Evolutionary conservation across 2,113 vertebrate species (phyloP), one percentile per base, ranked within the genome.

Genomic region (Rhabdomys dilectus): DNA sequence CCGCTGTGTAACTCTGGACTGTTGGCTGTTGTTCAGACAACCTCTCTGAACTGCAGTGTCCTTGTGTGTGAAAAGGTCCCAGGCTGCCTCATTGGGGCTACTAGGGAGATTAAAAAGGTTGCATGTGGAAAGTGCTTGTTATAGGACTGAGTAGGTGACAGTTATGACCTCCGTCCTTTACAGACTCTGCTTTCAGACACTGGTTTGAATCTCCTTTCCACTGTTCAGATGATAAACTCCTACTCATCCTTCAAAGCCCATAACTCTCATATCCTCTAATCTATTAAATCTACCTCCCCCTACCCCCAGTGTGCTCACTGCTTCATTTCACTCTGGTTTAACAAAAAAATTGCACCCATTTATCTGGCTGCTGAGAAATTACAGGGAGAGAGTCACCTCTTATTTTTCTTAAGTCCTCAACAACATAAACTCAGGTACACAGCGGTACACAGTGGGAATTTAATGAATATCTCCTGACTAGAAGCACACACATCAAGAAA

Each of bases 271-370:
- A 72, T 90, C 34, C 62, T 91, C 62, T 84, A 19, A 77, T n/a
- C 48, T 36, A 77, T 26, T 29, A 29, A 68, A 68, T 15, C 84
- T 22, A 81, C 34, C 88, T 39, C 56, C 13, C 24, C 9, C 22
- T 5, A 17, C 22, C n/a, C 19, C 34, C 0, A 80, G 16, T 66
- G 12, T 13, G 62, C 64, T 66, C 31, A 36, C 66, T 11, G 51
- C 5, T 91, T 80, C n/a, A 85, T 72, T 75, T 94, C 87, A 84
- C 51, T 75, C 24, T 92, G 45, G 82, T 96, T 92, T 75, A n/a
- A 66, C 3, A 90, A 29, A 90, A 29, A 34, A 58, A 17, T 72
- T 24, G 53, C 21, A 89, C 17, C 72, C 15, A 81, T 15, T 36
- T 91, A 68, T 15, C 56, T 89, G 22, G 34, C 34, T 36, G 34